Base-by-base conservation (phyloP, 1,140 invertebrate species). In the Tetramorium parvispinum region DNA sequence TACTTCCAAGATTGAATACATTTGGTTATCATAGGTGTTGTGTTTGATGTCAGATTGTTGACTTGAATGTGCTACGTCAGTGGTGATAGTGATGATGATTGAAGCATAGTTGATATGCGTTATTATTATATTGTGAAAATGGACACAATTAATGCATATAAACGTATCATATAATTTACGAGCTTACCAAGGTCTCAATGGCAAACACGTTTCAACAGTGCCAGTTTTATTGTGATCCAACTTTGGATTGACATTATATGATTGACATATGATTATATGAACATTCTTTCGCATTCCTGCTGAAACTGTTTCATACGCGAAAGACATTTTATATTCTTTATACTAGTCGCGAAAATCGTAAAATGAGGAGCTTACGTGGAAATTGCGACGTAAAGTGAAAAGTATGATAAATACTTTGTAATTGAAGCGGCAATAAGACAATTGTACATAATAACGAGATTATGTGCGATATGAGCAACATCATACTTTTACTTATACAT, bases 161-260 rank as follows among this genome's bases (percentile, higher is more conserved):
- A 78, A 85, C 77, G 10, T 65, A 68, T 24, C 5, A 6, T 57
- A 66, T 66, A 53, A 85, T 46, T 85, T 57, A 68, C 37, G 61
- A 66, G 27, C 53, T 86, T 59, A 85, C 1, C n/a, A 18, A 27
- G 24, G 37, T 59, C 49, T 75, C 13, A 27, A 63, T 76, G 53
- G 24, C 40, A 70, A 77, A 77, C 13, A 2, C n/a, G 40, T 51
- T 86, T 81, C 27, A 73, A 55, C 10, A 86, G 24, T 81, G 46
- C 43, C 49, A 85, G 43, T 88, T 89, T 89, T 82, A 85, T 89
- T 82, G 46, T 55, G 32, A 82, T 71, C 53, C 37, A 40, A 5
- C 21, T 85, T 65, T n/a, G 59, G 16, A 76, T 83, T 76, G 10
- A 76, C n/a, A 0, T 49, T 75, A 75, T n/a, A n/a, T n/a, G 16